phyloP scores from a whole-genome alignment of 2,797 vertebrate species.

The Siniperca undulata region DNA sequence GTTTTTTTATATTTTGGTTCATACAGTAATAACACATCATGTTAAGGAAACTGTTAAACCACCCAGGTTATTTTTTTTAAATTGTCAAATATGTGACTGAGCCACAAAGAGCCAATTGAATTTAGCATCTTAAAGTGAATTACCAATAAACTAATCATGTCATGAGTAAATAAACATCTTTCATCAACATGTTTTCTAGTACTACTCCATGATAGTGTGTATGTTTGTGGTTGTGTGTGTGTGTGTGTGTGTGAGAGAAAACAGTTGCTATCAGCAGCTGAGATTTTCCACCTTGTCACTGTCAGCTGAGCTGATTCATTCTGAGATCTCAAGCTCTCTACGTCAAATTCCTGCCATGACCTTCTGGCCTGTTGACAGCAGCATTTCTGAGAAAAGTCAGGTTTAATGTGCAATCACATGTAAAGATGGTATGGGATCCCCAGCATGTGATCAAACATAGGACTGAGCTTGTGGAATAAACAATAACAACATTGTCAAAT shows the following conservation, averaged over 20 bases:
- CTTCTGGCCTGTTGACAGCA: constrained; percentile 43
- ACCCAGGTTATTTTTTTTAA: constrained; percentile 2
- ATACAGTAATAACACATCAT: not conserved
- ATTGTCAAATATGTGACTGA: constrained; percentile 7
- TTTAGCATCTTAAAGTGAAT: constrained; percentile 40
- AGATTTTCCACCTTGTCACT: constrained; percentile 66
- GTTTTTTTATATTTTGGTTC: not conserved
- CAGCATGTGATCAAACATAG: constrained; percentile 10
- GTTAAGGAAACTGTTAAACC: not conserved
- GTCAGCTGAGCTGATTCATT: constrained; percentile 63
- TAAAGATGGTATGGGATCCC: not conserved
- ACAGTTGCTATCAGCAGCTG: constrained; percentile 41
- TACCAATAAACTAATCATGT: constrained; percentile 30
- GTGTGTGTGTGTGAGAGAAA: constrained; percentile 33
- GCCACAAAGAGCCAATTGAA: constrained; percentile 5
- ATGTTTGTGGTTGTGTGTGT: constrained; percentile 21
- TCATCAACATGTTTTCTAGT: constrained; percentile 46
- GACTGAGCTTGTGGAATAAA: not conserved
- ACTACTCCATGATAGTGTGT: constrained; percentile 6
- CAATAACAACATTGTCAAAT: not conserved
- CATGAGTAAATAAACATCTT: constrained; percentile 22
- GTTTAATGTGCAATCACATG: not conserved
- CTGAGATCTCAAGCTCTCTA: constrained; percentile 36
- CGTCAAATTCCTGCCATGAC: constrained; percentile 33
- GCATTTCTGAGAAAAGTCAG: constrained; percentile 27